Base-by-base conservation (phyloP, 1,140 invertebrate species). In the Solenopsis invicta region DNA sequence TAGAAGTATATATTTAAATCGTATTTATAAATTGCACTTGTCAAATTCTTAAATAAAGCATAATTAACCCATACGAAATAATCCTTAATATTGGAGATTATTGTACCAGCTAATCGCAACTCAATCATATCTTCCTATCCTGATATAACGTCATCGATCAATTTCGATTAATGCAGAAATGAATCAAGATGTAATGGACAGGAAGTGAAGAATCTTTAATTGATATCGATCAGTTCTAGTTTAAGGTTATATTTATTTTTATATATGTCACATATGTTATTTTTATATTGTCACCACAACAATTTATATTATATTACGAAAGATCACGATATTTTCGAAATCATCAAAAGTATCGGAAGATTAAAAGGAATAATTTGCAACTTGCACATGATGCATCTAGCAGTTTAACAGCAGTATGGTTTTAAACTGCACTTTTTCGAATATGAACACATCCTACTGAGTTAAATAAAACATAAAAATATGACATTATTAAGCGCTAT, bases 181-280 rank as follows among this genome's bases (percentile, higher is more conserved):
- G 4, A 64, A 41, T 52, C 29, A 21, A 50, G 3, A 16, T 76
- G 59, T 59, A 76, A 41, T 76, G 18, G 4, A 76, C 45, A 50
- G 9, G 21, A 77, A 77, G 9, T 9, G 37, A 24, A 41, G 34
- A 75, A 21, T 59, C 29, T 52, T 37, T 1, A 29, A 78, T 45
- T 45, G 41, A 37, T 34, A n/a, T 50, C 6, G 18, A 4, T 21
- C n/a, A 52, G 54, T 69, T 54, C 5, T 13, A 54, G 2, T 54
- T 80, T 2, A n/a, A 56, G 62, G 48, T 69, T 34, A 69, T 41
- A 24, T 69, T 80, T 80, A 80, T 80, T 80, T 67, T 80, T 54
- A 34, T n/a, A n/a, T n/a, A n/a, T n/a, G n/a, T n/a, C n/a, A n/a
- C n/a, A n/a, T n/a, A n/a, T n/a, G n/a, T n/a, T n/a, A n/a, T n/a